phyloP scores from a whole-genome alignment of 2,888 invertebrate species.

The Rhimphoctona megacephalus region DNA sequence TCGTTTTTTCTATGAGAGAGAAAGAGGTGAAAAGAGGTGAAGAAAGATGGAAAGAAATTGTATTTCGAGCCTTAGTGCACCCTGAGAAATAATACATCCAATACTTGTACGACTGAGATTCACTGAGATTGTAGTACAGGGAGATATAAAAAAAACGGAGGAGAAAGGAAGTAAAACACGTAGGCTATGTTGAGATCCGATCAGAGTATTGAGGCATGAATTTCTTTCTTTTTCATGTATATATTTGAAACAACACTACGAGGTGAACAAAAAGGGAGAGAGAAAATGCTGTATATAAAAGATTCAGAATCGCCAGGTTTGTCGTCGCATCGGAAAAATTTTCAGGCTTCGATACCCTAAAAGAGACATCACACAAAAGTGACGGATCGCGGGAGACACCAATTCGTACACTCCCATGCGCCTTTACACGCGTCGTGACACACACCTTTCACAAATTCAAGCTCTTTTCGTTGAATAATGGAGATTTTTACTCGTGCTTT shows the following conservation, averaged over 20 bases:
- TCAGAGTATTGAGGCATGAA: constrained; percentile 42
- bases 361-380: constrained; percentile 30
- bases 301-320: constrained; percentile 32
- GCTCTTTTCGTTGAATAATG: constrained; percentile 61
- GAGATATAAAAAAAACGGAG: neutral
- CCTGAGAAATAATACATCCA: constrained; percentile 56
- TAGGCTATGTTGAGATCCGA: constrained; percentile 12
- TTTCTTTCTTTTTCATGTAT: constrained; percentile 15
- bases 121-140: constrained; percentile 13
- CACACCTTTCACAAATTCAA: constrained; percentile 54
- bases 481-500: constrained; percentile 53
- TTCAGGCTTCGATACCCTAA: constrained; percentile 35
- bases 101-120: constrained; percentile 43
- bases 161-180: neutral
- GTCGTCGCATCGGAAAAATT: constrained; percentile 45
- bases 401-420: constrained; percentile 20
- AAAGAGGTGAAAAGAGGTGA: neutral
- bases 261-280: neutral
- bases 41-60: constrained; percentile 1
- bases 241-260: constrained; percentile 20
- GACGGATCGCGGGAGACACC: constrained; percentile 27
- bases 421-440: constrained; percentile 39
- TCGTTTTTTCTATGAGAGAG: neutral
- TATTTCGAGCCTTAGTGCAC: constrained; percentile 26
- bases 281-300: constrained; percentile 30